phyloP scores from a whole-genome alignment of 1,140 invertebrate genomes.

The Thaumetopoea pityocampa region DNA sequence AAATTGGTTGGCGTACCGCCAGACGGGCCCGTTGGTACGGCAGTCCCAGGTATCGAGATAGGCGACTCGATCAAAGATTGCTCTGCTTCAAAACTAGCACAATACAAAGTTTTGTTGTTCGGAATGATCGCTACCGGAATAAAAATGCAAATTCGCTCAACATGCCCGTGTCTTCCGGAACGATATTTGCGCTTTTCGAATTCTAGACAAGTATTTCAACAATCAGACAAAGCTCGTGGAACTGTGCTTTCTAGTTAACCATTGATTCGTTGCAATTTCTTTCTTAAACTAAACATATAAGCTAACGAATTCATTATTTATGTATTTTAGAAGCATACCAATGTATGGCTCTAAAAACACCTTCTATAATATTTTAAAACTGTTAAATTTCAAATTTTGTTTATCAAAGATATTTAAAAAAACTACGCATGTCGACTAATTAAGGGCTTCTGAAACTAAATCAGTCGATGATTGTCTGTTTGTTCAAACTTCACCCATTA shows the following conservation, averaged over 20 bases:
- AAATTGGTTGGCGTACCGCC: constrained; percentile 59
- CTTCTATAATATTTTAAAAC: too few relatives aligned
- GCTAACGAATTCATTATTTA: too few relatives aligned
- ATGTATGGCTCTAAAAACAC: too few relatives aligned
- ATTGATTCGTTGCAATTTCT: constrained; percentile 21
- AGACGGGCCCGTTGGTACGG: constrained; percentile 28
- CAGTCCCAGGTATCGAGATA: constrained; percentile 35
- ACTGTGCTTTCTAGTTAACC: constrained; percentile 13
- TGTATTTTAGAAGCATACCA: too few relatives aligned
- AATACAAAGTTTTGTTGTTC: constrained; percentile 53
- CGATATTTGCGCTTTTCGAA: constrained; percentile 32
- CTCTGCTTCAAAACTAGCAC: constrained; percentile 46
- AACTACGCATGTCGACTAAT: too few relatives aligned
- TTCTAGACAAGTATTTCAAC: constrained; percentile 28
- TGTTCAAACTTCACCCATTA: too few relatives aligned
- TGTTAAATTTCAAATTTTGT: too few relatives aligned
- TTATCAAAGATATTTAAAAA: too few relatives aligned
- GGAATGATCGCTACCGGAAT: constrained; percentile 48
- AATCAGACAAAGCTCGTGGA: constrained; percentile 39
- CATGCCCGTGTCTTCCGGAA: constrained; percentile 29
- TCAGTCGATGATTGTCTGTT: too few relatives aligned
- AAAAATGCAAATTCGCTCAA: constrained; percentile 57
- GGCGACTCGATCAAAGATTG: constrained; percentile 57
- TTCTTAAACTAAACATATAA: constrained; percentile 9
- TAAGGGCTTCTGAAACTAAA: too few relatives aligned